Evolutionary conservation across 2,113 vertebrate species (phyloP).

Genomic region (Bos javanicus): DNA sequence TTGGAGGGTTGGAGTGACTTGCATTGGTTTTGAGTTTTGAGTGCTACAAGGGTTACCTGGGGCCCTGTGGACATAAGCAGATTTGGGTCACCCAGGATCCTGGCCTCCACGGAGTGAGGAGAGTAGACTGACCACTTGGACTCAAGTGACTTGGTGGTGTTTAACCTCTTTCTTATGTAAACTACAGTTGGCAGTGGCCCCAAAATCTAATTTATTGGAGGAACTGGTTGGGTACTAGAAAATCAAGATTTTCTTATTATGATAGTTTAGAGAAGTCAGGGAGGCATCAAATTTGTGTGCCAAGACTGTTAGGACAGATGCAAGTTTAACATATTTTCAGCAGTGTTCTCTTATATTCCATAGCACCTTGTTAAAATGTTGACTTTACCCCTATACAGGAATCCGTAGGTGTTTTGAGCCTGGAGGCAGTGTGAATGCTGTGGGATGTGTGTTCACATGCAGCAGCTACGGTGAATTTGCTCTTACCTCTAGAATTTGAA

Average conservation of each 20-base stretch:
- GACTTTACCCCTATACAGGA: neutral
- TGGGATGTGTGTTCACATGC: neutral
- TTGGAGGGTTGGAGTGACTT: neutral
- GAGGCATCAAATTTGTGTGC: neutral
- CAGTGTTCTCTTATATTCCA: neutral
- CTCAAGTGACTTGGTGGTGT: neutral
- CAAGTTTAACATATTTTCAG: neutral
- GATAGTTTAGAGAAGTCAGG: neutral
- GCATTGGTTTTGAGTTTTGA: neutral
- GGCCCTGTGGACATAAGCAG: neutral
- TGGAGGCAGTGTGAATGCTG: neutral
- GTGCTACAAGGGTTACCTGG: neutral
- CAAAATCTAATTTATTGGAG: neutral
- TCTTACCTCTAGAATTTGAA: neutral
- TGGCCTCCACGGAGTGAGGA: neutral
- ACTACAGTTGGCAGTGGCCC: neutral
- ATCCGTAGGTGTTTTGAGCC: neutral
- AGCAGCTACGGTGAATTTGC: neutral
- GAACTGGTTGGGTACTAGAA: neutral
- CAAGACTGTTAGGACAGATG: neutral
- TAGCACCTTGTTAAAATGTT: neutral
- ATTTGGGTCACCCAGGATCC: neutral
- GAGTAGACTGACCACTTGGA: neutral
- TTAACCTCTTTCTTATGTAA: neutral
- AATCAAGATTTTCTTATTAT: constrained; percentile 27